phyloP scores from a whole-genome alignment of 2,888 invertebrate genomes.

The Drosophila incognita region DNA sequence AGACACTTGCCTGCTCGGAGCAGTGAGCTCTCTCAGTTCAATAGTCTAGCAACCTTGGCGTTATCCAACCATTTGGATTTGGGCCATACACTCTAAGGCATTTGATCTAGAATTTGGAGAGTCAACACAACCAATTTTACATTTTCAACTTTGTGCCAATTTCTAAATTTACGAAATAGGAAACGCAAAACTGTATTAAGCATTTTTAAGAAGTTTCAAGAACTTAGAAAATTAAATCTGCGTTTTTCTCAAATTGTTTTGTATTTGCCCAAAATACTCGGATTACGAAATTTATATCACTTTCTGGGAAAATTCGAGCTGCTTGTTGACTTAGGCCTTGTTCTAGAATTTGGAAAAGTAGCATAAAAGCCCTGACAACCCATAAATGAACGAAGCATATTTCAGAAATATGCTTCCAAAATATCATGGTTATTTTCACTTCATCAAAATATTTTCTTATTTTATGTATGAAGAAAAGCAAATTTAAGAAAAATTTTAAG shows the following conservation, averaged over 20 bases:
- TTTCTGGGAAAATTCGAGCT: not conserved
- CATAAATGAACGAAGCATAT: too few species aligned
- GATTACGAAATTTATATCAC: not conserved
- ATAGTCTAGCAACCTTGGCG: slow-evolving; percentile 23
- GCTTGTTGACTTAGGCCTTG: not conserved
- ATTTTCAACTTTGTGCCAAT: not conserved
- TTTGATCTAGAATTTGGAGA: not conserved
- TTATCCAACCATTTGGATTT: slow-evolving; percentile 13
- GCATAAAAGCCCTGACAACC: too few species aligned
- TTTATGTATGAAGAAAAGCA: too few species aligned
- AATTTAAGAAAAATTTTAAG: too few species aligned
- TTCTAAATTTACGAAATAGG: not conserved
- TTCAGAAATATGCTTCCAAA: too few species aligned
- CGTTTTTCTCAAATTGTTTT: not conserved
- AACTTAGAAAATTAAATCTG: not conserved
- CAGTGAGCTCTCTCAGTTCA: slow-evolving; percentile 2
- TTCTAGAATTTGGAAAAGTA: too few species aligned
- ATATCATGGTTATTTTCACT: too few species aligned
- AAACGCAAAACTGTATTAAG: not conserved
- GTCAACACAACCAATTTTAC: not conserved
- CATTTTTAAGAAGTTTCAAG: not conserved
- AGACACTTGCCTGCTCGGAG: slow-evolving; percentile 19
- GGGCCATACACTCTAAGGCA: not conserved
- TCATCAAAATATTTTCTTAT: too few species aligned
- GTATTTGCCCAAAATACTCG: not conserved